These are phyloP conservation scores for Spilosoma lubricipeda DNA, from an alignment of 2,888 invertebrate genomes.

Conservation along the genomic window DNA sequence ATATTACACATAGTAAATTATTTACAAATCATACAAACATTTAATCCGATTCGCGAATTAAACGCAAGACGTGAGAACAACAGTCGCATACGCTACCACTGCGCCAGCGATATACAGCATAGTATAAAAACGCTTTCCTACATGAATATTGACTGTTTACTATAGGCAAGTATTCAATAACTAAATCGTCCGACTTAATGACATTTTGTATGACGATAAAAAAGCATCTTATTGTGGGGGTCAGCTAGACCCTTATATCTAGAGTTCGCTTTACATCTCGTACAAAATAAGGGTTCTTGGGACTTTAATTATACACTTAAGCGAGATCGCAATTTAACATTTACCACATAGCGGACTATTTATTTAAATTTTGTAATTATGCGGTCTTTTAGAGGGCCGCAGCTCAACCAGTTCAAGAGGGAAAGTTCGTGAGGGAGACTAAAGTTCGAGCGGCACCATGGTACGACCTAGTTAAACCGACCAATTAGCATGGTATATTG, in stretches of 20 bases:
- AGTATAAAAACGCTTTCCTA: background rate
- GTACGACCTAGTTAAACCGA: too few relatives aligned
- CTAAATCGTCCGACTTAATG: background rate
- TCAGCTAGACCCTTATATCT: background rate
- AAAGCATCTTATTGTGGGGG: background rate
- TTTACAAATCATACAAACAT: too few relatives aligned
- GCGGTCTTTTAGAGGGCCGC: background rate
- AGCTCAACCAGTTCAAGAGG: background rate
- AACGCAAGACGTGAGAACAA: too few relatives aligned
- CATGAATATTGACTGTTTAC: background rate
- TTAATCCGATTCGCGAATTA: too few relatives aligned
- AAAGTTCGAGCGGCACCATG: too few relatives aligned
- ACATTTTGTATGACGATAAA: background rate
- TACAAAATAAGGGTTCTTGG: background rate
- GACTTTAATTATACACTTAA: slow-evolving; percentile 1
- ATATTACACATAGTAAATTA: too few relatives aligned
- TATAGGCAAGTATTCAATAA: background rate
- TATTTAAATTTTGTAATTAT: slow-evolving; percentile 3
- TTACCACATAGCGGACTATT: background rate
- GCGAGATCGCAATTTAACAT: background rate
- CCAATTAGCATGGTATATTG: too few relatives aligned
- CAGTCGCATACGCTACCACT: too few relatives aligned
- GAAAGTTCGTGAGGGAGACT: background rate
- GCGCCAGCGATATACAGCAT: background rate
- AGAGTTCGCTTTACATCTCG: background rate